Conservation (phyloP, 2,888 invertebrate species). For the Hydrotaea cyrtoneurina region DNA sequence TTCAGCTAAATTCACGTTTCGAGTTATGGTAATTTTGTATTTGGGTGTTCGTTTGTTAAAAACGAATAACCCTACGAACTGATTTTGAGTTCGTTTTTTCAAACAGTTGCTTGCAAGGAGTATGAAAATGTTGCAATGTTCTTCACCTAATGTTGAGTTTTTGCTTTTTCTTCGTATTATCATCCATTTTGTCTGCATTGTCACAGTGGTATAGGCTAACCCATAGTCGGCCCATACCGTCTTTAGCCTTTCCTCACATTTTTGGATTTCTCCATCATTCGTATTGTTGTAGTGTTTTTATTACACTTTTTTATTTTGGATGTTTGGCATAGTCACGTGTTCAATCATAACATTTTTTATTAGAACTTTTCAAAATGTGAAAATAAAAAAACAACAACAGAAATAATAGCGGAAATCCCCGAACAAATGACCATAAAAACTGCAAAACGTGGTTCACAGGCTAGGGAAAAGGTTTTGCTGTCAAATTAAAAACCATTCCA, state of each 20-base stretch:
- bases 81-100: too few relatives aligned
- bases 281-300: background rate
- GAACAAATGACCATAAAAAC: background rate
- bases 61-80: too few relatives aligned
- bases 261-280: background rate
- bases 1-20: too few relatives aligned
- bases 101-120: too few relatives aligned
- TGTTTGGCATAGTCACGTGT: conserved; percentile 58
- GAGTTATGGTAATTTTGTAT: too few relatives aligned
- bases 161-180: too few relatives aligned
- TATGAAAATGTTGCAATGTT: too few relatives aligned
- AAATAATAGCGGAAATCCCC: background rate
- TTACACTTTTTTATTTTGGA: background rate
- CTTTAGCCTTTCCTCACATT: background rate
- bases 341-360: conserved; percentile 58
- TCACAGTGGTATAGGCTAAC: background rate
- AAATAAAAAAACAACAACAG: conserved; percentile 1
- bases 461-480: background rate
- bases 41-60: too few relatives aligned
- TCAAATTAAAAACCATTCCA: background rate
- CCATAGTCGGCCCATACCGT: background rate
- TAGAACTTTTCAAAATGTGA: conserved; percentile 41
- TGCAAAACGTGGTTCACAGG: background rate
- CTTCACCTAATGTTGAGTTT: too few relatives aligned
- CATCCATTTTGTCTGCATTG: background rate